These are phyloP conservation scores for Hylomyscus alleni DNA, from an alignment of 2,797 vertebrate genomes.

Conservation along the genomic window DNA sequence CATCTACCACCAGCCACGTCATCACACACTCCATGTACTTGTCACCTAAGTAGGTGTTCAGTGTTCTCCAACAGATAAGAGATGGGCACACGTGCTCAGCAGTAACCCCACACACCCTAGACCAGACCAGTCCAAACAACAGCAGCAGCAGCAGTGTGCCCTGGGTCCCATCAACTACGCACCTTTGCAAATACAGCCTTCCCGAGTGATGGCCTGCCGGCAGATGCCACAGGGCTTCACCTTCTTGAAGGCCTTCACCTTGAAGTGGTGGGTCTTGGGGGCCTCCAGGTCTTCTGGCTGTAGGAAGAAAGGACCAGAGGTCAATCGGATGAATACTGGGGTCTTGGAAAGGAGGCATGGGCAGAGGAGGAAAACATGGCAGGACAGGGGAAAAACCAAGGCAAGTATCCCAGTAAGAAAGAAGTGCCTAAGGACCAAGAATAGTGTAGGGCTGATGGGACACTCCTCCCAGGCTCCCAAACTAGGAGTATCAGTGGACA, in stretches of 20 bases:
- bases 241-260: constrained; percentile 98
- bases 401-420: not conserved
- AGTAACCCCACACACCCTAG: not conserved
- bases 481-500: accelerated
- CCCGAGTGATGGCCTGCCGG: constrained; percentile 94
- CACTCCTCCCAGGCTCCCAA: not conserved
- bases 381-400: not conserved
- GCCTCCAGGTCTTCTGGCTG: constrained; percentile 97
- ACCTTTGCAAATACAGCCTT: constrained; percentile 97
- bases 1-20: not conserved
- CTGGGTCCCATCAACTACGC: constrained; percentile 79
- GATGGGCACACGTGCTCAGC: not conserved
- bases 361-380: not conserved
- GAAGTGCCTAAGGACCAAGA: not conserved
- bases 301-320: not conserved
- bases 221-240: constrained; percentile 95
- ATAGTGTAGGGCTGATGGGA: not conserved
- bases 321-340: not conserved
- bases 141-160: accelerated
- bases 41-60: not conserved
- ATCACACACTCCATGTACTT: not conserved
- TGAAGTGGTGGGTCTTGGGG: constrained; percentile 94
- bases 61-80: not conserved
- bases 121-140: accelerated
- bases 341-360: accelerated